phyloP scores from a whole-genome alignment of 2,888 invertebrate species.

The Ophraella communa region DNA sequence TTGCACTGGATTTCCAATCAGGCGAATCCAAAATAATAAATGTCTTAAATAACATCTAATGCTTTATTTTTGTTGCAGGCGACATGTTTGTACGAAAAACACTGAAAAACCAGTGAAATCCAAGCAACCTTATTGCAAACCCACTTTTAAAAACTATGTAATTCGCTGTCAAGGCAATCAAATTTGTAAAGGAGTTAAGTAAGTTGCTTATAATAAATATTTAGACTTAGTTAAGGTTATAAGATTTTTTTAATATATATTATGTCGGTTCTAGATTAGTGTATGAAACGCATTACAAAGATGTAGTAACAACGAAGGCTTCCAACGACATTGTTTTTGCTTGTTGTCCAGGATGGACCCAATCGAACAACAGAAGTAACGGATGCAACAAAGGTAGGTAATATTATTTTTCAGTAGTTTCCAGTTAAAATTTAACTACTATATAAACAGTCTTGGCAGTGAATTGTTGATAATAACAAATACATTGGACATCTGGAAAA shows the following conservation, averaged over 20 bases:
- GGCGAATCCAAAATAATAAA: no score
- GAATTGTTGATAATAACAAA: no score
- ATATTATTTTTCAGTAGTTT: constrained; percentile 53
- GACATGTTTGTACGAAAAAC: constrained; percentile 64
- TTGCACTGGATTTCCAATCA: no score
- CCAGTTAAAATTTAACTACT: no score
- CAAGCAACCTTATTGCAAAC: constrained; percentile 63
- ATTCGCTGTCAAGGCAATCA: constrained; percentile 63
- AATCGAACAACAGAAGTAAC: constrained; percentile 63
- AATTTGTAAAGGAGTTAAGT: constrained; percentile 63
- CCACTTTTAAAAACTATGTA: constrained; percentile 63
- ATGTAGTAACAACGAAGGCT: constrained; percentile 58
- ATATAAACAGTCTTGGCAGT: no score
- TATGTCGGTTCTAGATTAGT: constrained; percentile 57
- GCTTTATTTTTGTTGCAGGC: constrained; percentile 53
- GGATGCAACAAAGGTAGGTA: constrained; percentile 73
- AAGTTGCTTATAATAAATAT: constrained; percentile 25
- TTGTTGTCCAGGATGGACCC: constrained; percentile 71
- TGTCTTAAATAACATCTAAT: neutral
- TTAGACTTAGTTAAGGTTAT: no score
- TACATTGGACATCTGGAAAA: no score
- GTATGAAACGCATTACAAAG: constrained; percentile 64
- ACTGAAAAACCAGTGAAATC: constrained; percentile 62
- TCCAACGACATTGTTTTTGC: constrained; percentile 61
- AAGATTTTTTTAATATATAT: neutral